These are phyloP conservation scores for Enhydra lutris DNA, from an alignment of 2,113 vertebrate genomes.

Conservation along the genomic window DNA sequence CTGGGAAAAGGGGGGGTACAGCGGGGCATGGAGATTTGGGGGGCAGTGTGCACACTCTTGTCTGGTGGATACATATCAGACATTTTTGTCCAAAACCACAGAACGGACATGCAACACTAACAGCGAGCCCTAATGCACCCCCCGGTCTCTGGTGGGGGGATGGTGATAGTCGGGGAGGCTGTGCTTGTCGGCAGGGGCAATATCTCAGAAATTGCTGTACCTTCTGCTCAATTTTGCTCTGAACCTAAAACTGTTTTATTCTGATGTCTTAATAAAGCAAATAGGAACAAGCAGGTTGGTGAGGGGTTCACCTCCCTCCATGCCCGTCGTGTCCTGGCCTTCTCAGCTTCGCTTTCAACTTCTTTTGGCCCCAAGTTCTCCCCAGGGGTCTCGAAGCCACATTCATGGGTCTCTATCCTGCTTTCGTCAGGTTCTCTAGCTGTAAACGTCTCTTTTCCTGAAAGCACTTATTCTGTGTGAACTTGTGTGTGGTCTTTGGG, in stretches of 20 bases:
- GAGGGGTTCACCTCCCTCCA: accelerated
- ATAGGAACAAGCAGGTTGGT: neutral
- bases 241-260: neutral
- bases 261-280: neutral
- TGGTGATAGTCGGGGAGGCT: neutral
- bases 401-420: neutral
- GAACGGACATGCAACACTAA: neutral
- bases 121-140: neutral
- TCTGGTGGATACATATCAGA: neutral
- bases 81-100: neutral
- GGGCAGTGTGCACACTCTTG: neutral
- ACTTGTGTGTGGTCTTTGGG: neutral
- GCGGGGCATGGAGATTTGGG: neutral
- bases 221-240: neutral
- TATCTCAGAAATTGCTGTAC: neutral
- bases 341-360: neutral
- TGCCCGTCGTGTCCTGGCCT: accelerated
- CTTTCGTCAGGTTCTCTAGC: neutral
- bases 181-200: no score
- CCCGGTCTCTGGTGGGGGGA: neutral
- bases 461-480: neutral
- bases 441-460: neutral
- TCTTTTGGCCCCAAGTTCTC: neutral
- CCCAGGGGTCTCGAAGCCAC: neutral
- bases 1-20: neutral